Evolutionary conservation across 2,888 invertebrate species (phyloP).

Genomic region (Lasius fuliginosus): DNA sequence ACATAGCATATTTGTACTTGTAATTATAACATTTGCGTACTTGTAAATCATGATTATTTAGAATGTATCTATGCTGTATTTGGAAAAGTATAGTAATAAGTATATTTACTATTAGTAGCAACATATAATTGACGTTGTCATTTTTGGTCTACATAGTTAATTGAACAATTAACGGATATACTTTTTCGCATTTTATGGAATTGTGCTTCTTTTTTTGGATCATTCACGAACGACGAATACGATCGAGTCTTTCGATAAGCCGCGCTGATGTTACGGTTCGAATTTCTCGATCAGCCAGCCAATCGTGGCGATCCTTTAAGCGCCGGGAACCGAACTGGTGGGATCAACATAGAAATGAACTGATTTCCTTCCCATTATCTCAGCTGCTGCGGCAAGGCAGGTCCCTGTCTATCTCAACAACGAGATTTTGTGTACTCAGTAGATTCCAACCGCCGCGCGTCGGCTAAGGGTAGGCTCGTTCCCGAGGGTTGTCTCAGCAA

Average conservation of each 20-base stretch:
- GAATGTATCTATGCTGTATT: neutral
- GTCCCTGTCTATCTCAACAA: slow-evolving; percentile 60
- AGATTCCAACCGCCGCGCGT: slow-evolving; percentile 56
- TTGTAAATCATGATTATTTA: neutral
- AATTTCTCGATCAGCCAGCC: slow-evolving; percentile 83
- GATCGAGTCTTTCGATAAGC: slow-evolving; percentile 63
- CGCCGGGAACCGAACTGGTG: slow-evolving; percentile 75
- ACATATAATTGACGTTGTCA: neutral
- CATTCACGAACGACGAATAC: slow-evolving; percentile 20
- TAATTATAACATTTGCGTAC: neutral
- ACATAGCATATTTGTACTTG: neutral
- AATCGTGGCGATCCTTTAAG: slow-evolving; percentile 79
- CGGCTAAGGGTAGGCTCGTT: slow-evolving; percentile 46
- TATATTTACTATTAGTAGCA: neutral
- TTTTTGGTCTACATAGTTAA: neutral
- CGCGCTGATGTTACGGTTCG: slow-evolving; percentile 81
- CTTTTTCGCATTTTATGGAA: neutral
- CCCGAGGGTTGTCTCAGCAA: slow-evolving; percentile 52
- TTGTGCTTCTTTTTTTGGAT: neutral
- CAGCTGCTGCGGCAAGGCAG: slow-evolving; percentile 69
- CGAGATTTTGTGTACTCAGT: slow-evolving; percentile 68
- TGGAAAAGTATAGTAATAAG: neutral
- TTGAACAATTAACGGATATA: slow-evolving; percentile 6
- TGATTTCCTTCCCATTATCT: slow-evolving; percentile 86
- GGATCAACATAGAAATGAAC: slow-evolving; percentile 87